Conservation (phyloP, 2,797 vertebrate species). For the Emydoidea blandingii region DNA sequence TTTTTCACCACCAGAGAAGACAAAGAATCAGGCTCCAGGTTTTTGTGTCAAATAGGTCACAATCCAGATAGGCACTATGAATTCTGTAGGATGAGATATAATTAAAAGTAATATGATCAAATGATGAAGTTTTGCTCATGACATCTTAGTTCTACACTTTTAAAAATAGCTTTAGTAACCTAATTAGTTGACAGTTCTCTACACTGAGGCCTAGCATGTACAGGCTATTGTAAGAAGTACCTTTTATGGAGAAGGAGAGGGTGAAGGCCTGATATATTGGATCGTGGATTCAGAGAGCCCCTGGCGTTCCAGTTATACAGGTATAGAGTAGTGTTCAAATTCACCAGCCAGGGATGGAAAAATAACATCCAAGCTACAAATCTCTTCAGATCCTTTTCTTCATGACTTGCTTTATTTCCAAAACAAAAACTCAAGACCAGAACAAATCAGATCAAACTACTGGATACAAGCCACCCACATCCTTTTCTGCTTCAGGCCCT, state of each 20-base stretch:
- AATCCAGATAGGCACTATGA: constrained; percentile 10
- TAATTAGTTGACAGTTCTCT: background rate
- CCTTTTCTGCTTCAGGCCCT: too few species aligned
- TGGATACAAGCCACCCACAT: background rate
- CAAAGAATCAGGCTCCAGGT: background rate
- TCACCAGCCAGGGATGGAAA: background rate
- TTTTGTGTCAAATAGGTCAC: constrained; percentile 22
- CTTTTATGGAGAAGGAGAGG: background rate
- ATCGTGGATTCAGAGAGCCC: background rate
- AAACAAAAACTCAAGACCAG: background rate
- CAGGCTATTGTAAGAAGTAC: background rate
- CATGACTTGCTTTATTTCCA: background rate
- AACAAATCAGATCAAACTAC: accelerated
- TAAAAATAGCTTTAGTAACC: constrained; percentile 16
- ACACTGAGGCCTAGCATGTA: background rate
- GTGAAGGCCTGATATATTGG: background rate
- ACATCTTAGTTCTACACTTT: constrained; percentile 33
- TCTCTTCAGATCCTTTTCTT: background rate
- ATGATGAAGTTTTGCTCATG: constrained; percentile 14
- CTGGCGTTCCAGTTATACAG: too few species aligned
- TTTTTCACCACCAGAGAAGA: background rate
- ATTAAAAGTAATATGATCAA: constrained; percentile 32
- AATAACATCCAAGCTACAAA: background rate
- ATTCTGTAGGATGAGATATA: background rate
- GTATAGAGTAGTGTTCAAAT: background rate